phyloP scores from a whole-genome alignment of 2,888 invertebrate species.

The Isotomurus palustris region DNA sequence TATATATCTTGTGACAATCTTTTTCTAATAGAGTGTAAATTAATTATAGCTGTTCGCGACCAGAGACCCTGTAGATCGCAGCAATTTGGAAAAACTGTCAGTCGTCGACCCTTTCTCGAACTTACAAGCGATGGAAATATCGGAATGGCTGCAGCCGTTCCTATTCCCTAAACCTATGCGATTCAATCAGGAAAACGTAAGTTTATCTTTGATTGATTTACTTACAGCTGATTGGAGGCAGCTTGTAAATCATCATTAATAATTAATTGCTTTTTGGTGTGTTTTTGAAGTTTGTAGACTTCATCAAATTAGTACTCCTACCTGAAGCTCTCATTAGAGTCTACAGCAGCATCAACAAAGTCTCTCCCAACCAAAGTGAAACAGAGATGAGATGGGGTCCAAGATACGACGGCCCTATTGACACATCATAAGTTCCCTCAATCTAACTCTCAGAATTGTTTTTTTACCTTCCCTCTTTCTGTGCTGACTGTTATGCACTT shows the following conservation, averaged over 20 bases:
- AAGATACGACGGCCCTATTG: slow-evolving; percentile 8
- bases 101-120: slow-evolving; percentile 28
- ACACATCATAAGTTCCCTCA: no score
- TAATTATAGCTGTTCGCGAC: slow-evolving; percentile 5
- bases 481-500: no score
- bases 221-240: no score
- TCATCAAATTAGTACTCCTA: slow-evolving; percentile 31
- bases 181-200: no score
- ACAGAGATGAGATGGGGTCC: slow-evolving; percentile 34
- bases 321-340: slow-evolving; percentile 40
- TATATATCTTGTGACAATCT: no score
- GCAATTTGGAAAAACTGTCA: slow-evolving; percentile 19
- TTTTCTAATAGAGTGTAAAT: not conserved
- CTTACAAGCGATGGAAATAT: slow-evolving; percentile 16
- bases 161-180: no score
- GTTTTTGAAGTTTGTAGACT: slow-evolving; percentile 32
- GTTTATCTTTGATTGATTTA: slow-evolving; percentile 5
- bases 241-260: no score
- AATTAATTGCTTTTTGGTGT: no score
- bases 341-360: slow-evolving; percentile 29
- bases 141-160: slow-evolving; percentile 21
- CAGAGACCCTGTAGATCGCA: slow-evolving; percentile 10
- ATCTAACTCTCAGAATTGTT: no score
- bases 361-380: slow-evolving; percentile 27
- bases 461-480: no score